phyloP scores from a whole-genome alignment of 2,888 invertebrate genomes.

The Cheilosia impressa region DNA sequence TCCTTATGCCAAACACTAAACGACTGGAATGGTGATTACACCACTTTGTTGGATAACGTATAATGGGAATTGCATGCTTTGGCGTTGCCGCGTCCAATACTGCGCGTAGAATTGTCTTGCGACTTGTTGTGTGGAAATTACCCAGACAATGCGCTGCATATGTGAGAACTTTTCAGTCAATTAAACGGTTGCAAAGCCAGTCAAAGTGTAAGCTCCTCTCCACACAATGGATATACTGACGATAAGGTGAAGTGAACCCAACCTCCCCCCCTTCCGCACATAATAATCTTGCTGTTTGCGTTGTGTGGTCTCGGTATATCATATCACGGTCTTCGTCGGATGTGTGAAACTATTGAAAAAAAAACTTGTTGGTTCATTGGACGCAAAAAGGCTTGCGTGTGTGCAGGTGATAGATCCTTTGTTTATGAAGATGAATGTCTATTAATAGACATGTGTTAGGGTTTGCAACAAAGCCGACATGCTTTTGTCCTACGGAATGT shows the following conservation, averaged over 20 bases:
- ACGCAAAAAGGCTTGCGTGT: slow-evolving; percentile 66
- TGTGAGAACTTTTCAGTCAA: slow-evolving; percentile 66
- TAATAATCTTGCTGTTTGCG: slow-evolving; percentile 37
- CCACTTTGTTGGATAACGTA: slow-evolving; percentile 23
- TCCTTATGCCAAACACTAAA: slow-evolving; percentile 15
- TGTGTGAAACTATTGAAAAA: slow-evolving; percentile 42
- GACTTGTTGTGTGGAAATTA: slow-evolving; percentile 50
- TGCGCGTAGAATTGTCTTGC: slow-evolving; percentile 21
- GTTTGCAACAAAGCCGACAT: slow-evolving; percentile 3
- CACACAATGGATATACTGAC: slow-evolving; percentile 30
- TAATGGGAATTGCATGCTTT: background rate
- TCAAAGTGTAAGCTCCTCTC: background rate
- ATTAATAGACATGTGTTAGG: slow-evolving; percentile 53
- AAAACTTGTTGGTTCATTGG: slow-evolving; percentile 73
- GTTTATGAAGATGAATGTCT: slow-evolving; percentile 51
- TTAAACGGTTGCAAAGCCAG: slow-evolving; percentile 59
- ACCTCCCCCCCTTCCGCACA: background rate
- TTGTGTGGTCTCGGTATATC: slow-evolving; percentile 67
- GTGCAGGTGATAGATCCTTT: slow-evolving; percentile 60
- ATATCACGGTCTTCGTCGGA: slow-evolving; percentile 37
- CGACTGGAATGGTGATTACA: background rate
- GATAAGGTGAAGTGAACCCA: slow-evolving; percentile 20
- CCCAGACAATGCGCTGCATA: slow-evolving; percentile 53
- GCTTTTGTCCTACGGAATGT: slow-evolving; percentile 18
- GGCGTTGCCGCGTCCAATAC: background rate